Percentiles rank a stretch among this genome's conserved stretches.
phyloP scores from a whole-genome alignment of 1,140 invertebrate genomes.

The Bombyx mandarina region DNA sequence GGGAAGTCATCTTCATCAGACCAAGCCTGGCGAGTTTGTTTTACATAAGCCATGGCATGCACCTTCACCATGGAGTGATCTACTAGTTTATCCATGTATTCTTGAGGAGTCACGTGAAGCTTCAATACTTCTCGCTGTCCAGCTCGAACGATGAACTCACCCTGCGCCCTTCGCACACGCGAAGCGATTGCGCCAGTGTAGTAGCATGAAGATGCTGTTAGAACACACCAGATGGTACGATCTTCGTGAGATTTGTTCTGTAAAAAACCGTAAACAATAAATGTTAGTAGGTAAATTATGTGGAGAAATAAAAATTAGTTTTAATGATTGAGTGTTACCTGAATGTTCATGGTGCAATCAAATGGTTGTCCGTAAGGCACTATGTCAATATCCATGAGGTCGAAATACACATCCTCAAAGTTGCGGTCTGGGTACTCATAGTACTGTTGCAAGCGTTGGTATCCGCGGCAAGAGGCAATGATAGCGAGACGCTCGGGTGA shows the following conservation, averaged over 20 bases:
- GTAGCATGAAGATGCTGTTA: conserved; percentile 76
- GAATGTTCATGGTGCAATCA: conserved; percentile 75
- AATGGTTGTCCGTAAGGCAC: conserved; percentile 78
- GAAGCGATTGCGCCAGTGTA: conserved; percentile 80
- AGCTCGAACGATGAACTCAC: conserved; percentile 72
- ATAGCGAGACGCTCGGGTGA: conserved; percentile 75
- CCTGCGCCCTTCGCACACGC: conserved; percentile 76
- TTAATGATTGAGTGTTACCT: conserved; percentile 45
- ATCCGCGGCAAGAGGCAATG: conserved; percentile 75
- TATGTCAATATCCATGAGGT: conserved; percentile 78
- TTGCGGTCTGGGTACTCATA: conserved; percentile 72
- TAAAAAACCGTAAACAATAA: conserved; percentile 1
- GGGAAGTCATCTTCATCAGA: conserved; percentile 80
- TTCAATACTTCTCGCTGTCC: conserved; percentile 71
- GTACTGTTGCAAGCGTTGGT: conserved; percentile 72
- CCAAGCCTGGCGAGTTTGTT: conserved; percentile 79
- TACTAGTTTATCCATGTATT: conserved; percentile 78
- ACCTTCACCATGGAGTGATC: conserved; percentile 80
- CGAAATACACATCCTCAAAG: conserved; percentile 77
- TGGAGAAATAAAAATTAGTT: no score
- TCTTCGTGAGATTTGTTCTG: conserved; percentile 76
- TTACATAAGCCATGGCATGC: conserved; percentile 76
- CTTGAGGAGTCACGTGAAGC: conserved; percentile 69
- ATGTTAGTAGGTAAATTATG: not conserved
- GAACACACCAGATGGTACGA: conserved; percentile 74